Conservation (phyloP, 1,140 invertebrate genomes). For the Drosophila mauritiana region DNA sequence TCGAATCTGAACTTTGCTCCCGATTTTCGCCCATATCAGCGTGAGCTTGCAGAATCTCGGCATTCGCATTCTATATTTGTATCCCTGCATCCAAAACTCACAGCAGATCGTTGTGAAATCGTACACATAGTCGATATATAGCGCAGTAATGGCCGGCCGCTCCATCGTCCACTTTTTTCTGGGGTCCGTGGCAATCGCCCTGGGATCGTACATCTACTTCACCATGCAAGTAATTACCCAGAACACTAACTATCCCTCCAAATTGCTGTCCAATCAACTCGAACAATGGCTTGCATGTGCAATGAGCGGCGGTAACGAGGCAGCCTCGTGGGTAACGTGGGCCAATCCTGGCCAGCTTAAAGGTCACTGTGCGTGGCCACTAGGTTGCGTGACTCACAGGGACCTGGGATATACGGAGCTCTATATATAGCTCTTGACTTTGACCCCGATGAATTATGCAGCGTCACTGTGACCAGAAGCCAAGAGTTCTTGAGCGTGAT, state of each 20-base stretch:
- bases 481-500: background rate
- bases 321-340: background rate
- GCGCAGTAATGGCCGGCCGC: constrained; percentile 54
- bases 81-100: constrained; percentile 16
- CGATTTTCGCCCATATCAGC: constrained; percentile 41
- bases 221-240: constrained; percentile 76
- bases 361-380: background rate
- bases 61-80: constrained; percentile 23
- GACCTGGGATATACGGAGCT: background rate
- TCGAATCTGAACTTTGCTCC: constrained; percentile 61
- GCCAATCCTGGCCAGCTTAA: constrained; percentile 15
- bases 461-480: constrained; percentile 11
- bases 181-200: constrained; percentile 70
- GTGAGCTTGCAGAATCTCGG: constrained; percentile 60
- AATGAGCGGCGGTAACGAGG: constrained; percentile 26
- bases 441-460: constrained; percentile 36
- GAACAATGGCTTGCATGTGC: constrained; percentile 58
- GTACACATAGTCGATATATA: constrained; percentile 14
- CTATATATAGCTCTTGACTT: constrained; percentile 27
- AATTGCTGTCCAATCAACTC: constrained; percentile 4
- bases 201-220: constrained; percentile 77
- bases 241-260: constrained; percentile 8
- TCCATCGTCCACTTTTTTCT: constrained; percentile 71
- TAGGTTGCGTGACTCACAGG: constrained; percentile 22
- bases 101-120: constrained; percentile 59